phyloP scores from a whole-genome alignment of 2,888 invertebrate genomes.

The Lepidochitona cinerea region DNA sequence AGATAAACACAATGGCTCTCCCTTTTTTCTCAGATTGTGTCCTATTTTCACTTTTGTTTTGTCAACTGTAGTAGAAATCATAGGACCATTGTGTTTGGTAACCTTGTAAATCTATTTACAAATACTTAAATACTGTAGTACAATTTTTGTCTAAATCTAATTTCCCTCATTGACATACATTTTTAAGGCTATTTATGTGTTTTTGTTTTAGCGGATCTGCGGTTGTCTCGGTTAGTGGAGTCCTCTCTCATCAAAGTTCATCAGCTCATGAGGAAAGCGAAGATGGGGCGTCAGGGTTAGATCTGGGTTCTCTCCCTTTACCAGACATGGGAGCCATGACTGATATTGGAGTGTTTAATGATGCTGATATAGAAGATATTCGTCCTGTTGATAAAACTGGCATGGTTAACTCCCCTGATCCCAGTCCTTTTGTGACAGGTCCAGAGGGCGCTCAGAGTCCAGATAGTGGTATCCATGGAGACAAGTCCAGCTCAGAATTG shows the following conservation, averaged over 20 bases:
- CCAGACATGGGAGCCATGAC: background rate
- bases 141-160: too few species aligned
- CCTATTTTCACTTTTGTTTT: too few species aligned
- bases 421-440: background rate
- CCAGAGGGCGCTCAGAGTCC: slow-evolving; percentile 31
- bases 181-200: background rate
- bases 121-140: too few species aligned
- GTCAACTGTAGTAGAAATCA: background rate
- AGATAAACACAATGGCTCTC: too few species aligned
- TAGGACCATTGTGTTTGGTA: background rate
- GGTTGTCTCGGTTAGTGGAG: slow-evolving; percentile 19
- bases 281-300: background rate
- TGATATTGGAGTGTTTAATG: slow-evolving; percentile 1
- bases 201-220: slow-evolving; percentile 10
- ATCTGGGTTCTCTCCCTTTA: background rate
- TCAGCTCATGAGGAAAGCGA: background rate
- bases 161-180: too few species aligned
- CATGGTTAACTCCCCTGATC: background rate
- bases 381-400: background rate
- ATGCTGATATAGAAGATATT: background rate
- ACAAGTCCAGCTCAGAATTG: slow-evolving; percentile 42
- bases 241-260: slow-evolving; percentile 5
- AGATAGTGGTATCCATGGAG: slow-evolving; percentile 47
- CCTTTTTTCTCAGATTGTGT: too few species aligned
- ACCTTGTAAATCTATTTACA: too few species aligned